Conservation (phyloP, 2,113 vertebrate genomes). For the Vulpes lagopus region DNA sequence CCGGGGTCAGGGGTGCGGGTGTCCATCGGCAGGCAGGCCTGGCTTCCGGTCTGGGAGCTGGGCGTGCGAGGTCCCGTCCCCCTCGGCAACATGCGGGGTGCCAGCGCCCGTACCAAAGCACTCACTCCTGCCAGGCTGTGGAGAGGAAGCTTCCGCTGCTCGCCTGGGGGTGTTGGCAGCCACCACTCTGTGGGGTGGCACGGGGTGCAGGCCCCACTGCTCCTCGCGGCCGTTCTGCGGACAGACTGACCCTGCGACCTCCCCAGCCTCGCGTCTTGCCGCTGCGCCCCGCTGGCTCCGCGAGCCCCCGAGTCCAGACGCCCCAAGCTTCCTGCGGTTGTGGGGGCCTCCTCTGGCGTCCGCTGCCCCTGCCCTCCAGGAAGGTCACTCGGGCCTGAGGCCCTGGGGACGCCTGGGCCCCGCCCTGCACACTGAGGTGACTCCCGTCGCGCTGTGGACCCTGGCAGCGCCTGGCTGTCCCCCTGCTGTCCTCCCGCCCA, state of each 20-base stretch:
- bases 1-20: accelerated
- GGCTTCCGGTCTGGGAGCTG: not conserved
- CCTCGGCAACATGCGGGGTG: accelerated
- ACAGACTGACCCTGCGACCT: not conserved
- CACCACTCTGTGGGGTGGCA: not conserved
- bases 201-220: not conserved
- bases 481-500: too few species aligned
- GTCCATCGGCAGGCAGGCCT: not conserved
- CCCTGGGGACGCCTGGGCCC: accelerated
- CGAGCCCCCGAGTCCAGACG: not conserved
- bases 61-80: not conserved
- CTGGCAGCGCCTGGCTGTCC: too few species aligned
- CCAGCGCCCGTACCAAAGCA: accelerated
- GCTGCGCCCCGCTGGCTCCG: accelerated
- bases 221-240: not conserved
- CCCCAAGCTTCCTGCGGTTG: accelerated
- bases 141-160: too few species aligned
- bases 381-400: not conserved
- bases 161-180: not conserved
- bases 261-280: too few species aligned
- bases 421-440: not conserved
- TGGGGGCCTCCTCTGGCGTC: not conserved
- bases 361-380: too few species aligned
- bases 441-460: too few species aligned
- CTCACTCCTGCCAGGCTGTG: too few species aligned